Base-by-base conservation (phyloP, 2,113 vertebrate species). In the Salvelinus alpinus region DNA sequence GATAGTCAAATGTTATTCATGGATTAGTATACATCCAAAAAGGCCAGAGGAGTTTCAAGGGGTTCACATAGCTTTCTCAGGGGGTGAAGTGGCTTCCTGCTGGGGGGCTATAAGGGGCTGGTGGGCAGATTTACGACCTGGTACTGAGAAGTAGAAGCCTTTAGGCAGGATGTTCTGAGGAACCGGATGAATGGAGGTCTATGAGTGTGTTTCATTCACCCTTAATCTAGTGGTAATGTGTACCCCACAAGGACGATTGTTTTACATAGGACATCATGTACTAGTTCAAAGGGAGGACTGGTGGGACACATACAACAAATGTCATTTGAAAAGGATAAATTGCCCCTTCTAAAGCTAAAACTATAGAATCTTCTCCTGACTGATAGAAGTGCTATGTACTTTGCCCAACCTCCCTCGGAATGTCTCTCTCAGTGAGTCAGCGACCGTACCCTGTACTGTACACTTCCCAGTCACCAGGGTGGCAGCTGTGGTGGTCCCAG, bases 71-170 rank as follows among this genome's bases (percentile, higher is more conserved):
- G 70, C 76, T 71, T 57, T 76, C 64, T 78, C 83, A 84, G 77
- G 75, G 72, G 77, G 64, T 84, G 77, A 81, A 79, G 38, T 70
- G 78, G 78, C 82, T 92, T 91, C 89, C 87, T 80, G 87, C 85
- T 87, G 80, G 77, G 75, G 70, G 48, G 51, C 12, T 54, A 5
- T 44, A 11, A 2, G 38, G 38, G 38, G 38, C 38, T 44, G 9
- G 9, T 16, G 48, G 82, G 74, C 82, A 88, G 87, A 92, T 90
- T 88, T 91, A 91, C 78, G 82, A 83, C 60, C 29, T 51, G 1
- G 71, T 68, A 84, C 88, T 84, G 38, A 86, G 83, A 79, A 60
- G 80, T 79, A 73, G 77, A 84, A 72, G 47, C 70, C 29, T 24
- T 66, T 76, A 80, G 80, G 75, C 78, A 44, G 54, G 24, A 51